Evolutionary conservation across 2,888 invertebrate species (phyloP).

Genomic region (Lasioglossum leucozonium): DNA sequence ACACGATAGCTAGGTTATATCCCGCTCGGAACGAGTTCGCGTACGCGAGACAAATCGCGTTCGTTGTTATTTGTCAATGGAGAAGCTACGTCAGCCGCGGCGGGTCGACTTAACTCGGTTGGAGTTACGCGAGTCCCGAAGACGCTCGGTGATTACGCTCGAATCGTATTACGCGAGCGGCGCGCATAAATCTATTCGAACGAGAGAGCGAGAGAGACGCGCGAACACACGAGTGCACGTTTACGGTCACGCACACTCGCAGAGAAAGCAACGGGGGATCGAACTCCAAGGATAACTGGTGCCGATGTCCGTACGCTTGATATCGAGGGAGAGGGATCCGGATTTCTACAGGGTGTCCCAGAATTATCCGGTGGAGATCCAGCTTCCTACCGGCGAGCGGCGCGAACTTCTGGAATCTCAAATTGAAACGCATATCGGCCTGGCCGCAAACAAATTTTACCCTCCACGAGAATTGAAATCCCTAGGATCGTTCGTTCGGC

Average conservation of each 20-base stretch:
- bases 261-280: slow-evolving; percentile 70
- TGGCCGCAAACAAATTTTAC: no score
- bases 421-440: no score
- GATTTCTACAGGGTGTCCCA: slow-evolving; percentile 37
- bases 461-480: no score
- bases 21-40: not conserved
- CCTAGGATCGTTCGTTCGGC: no score
- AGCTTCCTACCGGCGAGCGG: no score
- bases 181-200: slow-evolving; percentile 48
- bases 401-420: no score
- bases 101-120: not conserved
- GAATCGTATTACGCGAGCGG: slow-evolving; percentile 42
- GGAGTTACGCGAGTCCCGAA: slow-evolving; percentile 36
- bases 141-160: slow-evolving; percentile 50
- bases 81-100: not conserved
- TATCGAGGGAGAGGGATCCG: slow-evolving; percentile 42
- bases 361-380: not conserved
- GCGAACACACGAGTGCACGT: slow-evolving; percentile 14
- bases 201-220: not conserved
- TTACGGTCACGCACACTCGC: slow-evolving; percentile 52
- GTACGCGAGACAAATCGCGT: not conserved
- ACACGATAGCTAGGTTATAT: no score
- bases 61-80: not conserved
- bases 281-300: slow-evolving; percentile 83
- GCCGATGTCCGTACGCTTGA: slow-evolving; percentile 57